Evolutionary conservation across 2,797 vertebrate genomes (phyloP).

Genomic region (Allobates femoralis): DNA sequence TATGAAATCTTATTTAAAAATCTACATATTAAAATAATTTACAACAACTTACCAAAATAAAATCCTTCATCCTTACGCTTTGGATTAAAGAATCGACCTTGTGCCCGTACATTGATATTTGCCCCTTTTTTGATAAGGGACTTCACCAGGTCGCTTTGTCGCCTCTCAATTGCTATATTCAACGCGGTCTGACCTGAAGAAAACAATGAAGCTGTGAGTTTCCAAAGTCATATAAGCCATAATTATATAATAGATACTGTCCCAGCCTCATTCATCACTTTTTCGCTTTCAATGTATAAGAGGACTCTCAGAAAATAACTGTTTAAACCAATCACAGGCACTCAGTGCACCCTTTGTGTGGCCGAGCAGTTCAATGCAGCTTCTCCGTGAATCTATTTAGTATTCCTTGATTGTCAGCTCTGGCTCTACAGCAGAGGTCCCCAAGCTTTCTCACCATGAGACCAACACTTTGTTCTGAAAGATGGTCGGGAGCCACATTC

Average conservation of each 20-base stretch:
- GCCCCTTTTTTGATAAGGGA: constrained; percentile 78
- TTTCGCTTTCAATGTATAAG: too few species aligned
- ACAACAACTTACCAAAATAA: constrained; percentile 78
- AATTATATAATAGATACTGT: not conserved
- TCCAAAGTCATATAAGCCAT: not conserved
- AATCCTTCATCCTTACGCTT: constrained; percentile 79
- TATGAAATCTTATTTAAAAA: not conserved
- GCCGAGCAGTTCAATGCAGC: too few species aligned
- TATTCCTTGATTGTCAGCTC: too few species aligned
- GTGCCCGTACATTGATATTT: constrained; percentile 77
- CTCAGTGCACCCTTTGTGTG: too few species aligned
- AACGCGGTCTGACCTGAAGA: constrained; percentile 79
- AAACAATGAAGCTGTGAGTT: not conserved
- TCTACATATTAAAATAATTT: not conserved
- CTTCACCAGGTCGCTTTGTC: constrained; percentile 76
- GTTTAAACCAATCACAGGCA: too few species aligned
- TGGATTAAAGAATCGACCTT: constrained; percentile 81
- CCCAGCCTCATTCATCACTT: too few species aligned
- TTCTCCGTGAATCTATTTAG: too few species aligned
- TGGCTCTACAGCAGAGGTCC: too few species aligned
- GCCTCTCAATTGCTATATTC: constrained; percentile 81
- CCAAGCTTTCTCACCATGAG: too few species aligned
- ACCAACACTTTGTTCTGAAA: too few species aligned
- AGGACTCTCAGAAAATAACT: too few species aligned
- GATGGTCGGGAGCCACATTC: too few species aligned